Conservation (phyloP, 2,797 vertebrate genomes). For the Pogoniulus pusillus region DNA sequence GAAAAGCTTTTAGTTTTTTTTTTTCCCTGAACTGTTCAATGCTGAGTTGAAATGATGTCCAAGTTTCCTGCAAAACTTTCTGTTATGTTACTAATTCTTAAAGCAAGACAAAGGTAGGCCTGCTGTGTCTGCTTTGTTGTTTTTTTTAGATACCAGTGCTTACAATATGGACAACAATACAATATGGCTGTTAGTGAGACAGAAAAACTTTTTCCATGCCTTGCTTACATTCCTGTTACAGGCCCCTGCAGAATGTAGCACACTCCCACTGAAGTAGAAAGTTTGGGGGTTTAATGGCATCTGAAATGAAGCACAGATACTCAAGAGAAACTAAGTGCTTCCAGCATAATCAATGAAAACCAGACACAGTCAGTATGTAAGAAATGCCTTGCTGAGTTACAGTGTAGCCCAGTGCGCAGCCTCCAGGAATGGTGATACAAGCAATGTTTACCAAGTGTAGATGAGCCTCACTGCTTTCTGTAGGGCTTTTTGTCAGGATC, state of each 20-base stretch:
- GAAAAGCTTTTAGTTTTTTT: neutral
- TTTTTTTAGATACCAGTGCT: neutral
- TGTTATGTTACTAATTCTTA: neutral
- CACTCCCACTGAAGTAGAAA: neutral
- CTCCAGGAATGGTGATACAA: neutral
- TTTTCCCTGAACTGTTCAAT: neutral
- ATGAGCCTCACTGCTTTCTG: neutral
- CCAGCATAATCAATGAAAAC: neutral
- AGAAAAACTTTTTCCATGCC: neutral
- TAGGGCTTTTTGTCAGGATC: neutral
- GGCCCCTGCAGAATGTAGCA: neutral
- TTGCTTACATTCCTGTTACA: neutral
- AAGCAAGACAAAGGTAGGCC: neutral
- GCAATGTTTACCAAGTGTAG: neutral
- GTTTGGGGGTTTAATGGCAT: neutral
- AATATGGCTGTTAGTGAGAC: neutral
- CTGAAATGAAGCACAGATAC: neutral
- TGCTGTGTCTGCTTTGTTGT: neutral
- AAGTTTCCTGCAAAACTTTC: neutral
- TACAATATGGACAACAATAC: neutral
- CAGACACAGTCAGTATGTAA: neutral
- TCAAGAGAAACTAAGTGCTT: neutral
- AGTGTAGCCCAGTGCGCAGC: neutral
- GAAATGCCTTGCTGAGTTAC: neutral
- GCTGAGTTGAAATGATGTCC: accelerated